phyloP scores from a whole-genome alignment of 2,797 vertebrate species.

The Hapalemur alaotrensis region DNA sequence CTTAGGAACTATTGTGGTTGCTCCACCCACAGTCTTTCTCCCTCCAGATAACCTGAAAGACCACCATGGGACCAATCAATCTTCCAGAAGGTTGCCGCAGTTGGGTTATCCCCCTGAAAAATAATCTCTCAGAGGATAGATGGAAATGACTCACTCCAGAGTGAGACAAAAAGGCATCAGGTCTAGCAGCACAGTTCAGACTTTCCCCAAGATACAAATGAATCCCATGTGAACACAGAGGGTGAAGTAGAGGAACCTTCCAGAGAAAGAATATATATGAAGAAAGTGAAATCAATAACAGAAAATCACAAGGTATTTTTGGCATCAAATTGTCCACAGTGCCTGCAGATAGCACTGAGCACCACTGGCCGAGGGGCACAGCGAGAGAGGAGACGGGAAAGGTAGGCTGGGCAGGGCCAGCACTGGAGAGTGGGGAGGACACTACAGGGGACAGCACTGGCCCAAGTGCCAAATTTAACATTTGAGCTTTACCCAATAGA shows the following conservation, averaged over 20 bases:
- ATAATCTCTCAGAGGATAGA: neutral
- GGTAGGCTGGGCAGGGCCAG: neutral
- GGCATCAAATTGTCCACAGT: neutral
- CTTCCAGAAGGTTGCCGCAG: neutral
- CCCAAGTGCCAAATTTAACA: neutral
- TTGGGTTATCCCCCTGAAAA: neutral
- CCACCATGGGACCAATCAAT: neutral
- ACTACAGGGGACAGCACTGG: neutral
- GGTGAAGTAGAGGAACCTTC: neutral
- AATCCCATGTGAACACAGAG: neutral
- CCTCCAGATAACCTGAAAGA: neutral
- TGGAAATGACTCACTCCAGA: neutral
- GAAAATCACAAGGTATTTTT: neutral
- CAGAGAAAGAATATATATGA: neutral
- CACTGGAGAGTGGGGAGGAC: neutral
- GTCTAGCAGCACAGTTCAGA: neutral
- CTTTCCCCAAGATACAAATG: constrained; percentile 2
- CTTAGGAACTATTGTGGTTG: neutral
- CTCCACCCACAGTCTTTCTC: neutral
- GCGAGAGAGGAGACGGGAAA: neutral
- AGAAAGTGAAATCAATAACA: constrained; percentile 3
- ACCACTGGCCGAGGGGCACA: neutral
- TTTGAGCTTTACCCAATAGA: neutral
- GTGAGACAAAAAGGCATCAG: neutral
- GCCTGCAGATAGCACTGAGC: neutral